Evolutionary conservation across 1,140 invertebrate species (phyloP).

Genomic region (Alviniconcha marisindica): DNA sequence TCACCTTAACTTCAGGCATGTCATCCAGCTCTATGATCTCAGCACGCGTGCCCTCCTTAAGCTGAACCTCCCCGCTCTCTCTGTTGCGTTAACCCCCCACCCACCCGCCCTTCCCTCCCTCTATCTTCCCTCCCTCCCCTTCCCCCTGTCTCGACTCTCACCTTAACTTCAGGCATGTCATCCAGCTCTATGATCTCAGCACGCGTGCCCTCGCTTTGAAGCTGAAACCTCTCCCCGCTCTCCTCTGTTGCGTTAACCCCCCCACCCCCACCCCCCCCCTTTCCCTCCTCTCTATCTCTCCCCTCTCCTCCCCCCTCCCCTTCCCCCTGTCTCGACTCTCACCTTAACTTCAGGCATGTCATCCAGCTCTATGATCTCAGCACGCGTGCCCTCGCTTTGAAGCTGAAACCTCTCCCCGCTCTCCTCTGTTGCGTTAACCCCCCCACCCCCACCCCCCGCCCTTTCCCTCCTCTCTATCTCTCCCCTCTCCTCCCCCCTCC

Average conservation of each 20-base stretch:
- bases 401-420: constrained; percentile 15
- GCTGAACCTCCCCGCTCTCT: too few species aligned
- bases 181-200: constrained; percentile 11
- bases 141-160: not conserved
- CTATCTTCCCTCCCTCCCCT: not conserved
- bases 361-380: too few species aligned
- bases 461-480: too few species aligned
- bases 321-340: not conserved
- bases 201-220: constrained; percentile 21
- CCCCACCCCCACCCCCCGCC: too few species aligned
- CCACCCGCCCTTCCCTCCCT: not conserved
- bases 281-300: too few species aligned
- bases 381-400: not conserved
- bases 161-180: not conserved
- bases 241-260: too few species aligned
- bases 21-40: too few species aligned
- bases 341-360: not conserved
- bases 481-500: too few species aligned
- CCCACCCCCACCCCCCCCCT: too few species aligned
- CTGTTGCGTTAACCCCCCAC: too few species aligned
- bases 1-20: not conserved
- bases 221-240: not conserved
- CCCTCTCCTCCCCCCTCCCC: too few species aligned
- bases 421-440: not conserved
- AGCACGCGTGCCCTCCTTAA: too few species aligned